Base-by-base conservation (phyloP, 2,888 invertebrate species). In the Orchesella flavescens region DNA sequence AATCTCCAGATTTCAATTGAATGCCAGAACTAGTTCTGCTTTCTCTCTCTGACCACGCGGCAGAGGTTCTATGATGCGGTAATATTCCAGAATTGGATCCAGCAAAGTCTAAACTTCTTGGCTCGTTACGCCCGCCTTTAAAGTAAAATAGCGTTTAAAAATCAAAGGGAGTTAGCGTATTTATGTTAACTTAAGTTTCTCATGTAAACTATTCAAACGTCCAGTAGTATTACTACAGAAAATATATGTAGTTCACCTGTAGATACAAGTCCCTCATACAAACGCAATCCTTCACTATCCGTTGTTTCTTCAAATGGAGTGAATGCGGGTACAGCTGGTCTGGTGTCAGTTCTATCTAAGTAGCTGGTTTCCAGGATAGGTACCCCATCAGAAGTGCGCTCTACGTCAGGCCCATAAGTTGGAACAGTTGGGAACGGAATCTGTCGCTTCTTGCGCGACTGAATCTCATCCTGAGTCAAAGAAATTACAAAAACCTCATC, bases 201-300 rank as follows among this genome's bases (percentile, higher is more conserved):
- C 46, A 46, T 46, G 46, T 46, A n/a, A n/a, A n/a, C n/a, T n/a
- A n/a, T 34, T 34, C 7, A 34, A 34, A 34, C 34, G 34, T 34
- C 7, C 34, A 4, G 34, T 34, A n/a, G n/a, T n/a, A n/a, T n/a
- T n/a, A n/a, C n/a, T 46, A 44, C 76, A 21, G 49, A 59, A 59
- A 57, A 17, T 46, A 1, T 15, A 5, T 7, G 23, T 65, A 24
- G 59, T 65, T n/a, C 21, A 87, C 88, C 87, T 61, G 87, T 88
- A 46, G 88, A 83, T 61, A 88, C 84, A 5, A 89, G 83, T 0
- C 88, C 88, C 80, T 89, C 89, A 76, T 89, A 89, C n/a, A 89
- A 80, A 17, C 89, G 85, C n/a, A 89, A 83, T n/a, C 89, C 89
- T 86, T 89, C 89, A 61, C 88, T 88, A 10, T 88, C 86, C 12